Evolutionary conservation across 2,888 invertebrate species (phyloP).

Genomic region (Micropterix aruncella): DNA sequence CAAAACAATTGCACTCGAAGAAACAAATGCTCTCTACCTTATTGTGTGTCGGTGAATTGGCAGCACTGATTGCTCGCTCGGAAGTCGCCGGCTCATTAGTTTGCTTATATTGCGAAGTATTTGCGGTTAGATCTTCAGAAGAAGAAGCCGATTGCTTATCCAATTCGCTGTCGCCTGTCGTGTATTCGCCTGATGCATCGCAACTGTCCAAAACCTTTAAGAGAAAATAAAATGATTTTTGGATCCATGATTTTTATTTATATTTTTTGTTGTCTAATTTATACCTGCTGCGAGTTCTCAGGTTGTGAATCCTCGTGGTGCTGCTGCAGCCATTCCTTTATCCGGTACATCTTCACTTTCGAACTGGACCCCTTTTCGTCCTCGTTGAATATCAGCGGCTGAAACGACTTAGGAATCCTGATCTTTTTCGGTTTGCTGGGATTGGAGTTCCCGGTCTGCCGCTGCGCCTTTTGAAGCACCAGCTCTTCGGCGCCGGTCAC

Average conservation of each 20-base stretch:
- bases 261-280: constrained; percentile 1
- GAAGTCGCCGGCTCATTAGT: constrained; percentile 40
- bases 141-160: constrained; percentile 59
- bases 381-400: constrained; percentile 38
- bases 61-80: constrained; percentile 22
- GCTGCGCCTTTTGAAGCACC: constrained; percentile 43
- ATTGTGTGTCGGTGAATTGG: constrained; percentile 43
- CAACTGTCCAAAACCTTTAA: constrained; percentile 55
- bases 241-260: too few relatives aligned
- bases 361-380: constrained; percentile 31
- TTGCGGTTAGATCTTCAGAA: constrained; percentile 66
- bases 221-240: not conserved
- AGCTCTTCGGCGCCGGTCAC: constrained; percentile 72
- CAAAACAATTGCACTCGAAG: too few relatives aligned
- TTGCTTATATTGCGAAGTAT: too few relatives aligned
- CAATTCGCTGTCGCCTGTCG: constrained; percentile 55
- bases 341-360: constrained; percentile 47
- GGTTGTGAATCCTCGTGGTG: constrained; percentile 25
- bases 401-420: constrained; percentile 31
- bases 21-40: constrained; percentile 31
- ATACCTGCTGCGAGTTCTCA: constrained; percentile 17
- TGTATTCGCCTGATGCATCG: constrained; percentile 83
- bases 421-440: constrained; percentile 24
- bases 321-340: constrained; percentile 56
- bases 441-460: constrained; percentile 15